Base-by-base conservation (phyloP, 2,797 vertebrate genomes). In the Hippoglossus hippoglossus region DNA sequence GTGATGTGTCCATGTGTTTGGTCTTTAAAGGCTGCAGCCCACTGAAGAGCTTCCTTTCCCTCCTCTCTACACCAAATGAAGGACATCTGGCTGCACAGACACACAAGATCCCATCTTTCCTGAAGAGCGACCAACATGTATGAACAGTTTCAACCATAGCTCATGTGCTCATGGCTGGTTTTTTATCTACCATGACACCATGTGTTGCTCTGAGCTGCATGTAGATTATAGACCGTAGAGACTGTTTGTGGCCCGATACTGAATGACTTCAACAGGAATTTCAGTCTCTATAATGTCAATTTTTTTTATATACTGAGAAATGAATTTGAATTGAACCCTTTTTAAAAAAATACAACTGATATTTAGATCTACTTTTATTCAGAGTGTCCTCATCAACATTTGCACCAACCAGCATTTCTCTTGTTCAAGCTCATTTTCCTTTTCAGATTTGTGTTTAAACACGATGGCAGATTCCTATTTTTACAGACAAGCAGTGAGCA, bases 11-110 rank as follows among this genome's bases (percentile, higher is more conserved):
- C 47, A 5, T 81, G 4, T 76, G 19, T 66, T 75, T 71, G 71
- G 2, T 84, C 28, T 49, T 82, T 59, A 13, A 79, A 99, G 98
- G 98, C 93, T 99, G 62, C 98, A 98, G 71, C 96, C 97, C 3
- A 97, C 95, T 8, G 92, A 95, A 0, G 95, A 96, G 61, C 93
- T 99, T 50, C 96, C 97, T 7, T 99, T 99, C 62, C 95, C 96
- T 0, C 47, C 79, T 0, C 95, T 99, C 75, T 99, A 91, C 77
- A 70, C 83, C 4, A 75, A 91, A 69, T 93, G 60, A 92, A 62
- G 53, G 13, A 39, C 1, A 1, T 21, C 15, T 2, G 28, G 16
- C 64, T 57, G 61, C 46, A 28, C n/a, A 56, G 26, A 63, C 3
- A 54, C 34, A 15, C 18, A 15, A 15, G 13, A 44, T 7, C 3